phyloP scores from a whole-genome alignment of 2,888 invertebrate genomes.

The Ectobius pallidus region DNA sequence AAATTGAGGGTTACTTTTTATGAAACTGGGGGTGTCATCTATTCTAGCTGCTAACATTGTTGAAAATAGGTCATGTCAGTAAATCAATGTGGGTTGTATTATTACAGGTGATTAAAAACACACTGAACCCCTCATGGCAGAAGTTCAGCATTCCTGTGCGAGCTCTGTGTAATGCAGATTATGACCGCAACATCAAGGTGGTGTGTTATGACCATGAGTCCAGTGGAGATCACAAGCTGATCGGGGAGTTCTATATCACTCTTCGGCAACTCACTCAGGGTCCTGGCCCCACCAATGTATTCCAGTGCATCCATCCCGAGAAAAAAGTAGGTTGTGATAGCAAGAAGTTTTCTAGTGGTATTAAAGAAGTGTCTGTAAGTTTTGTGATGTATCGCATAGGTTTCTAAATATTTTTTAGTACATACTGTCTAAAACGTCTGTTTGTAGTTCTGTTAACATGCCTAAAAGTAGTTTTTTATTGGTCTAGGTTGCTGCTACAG shows the following conservation, averaged over 20 bases:
- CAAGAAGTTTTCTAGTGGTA: no score
- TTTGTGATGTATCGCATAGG: no score
- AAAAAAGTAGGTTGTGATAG: conserved; percentile 47
- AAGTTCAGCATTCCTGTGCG: conserved; percentile 55
- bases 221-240: conserved; percentile 55
- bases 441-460: no score
- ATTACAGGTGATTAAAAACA: conserved; percentile 53
- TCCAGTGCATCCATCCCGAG: conserved; percentile 52
- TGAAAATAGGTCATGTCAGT: no score
- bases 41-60: no score
- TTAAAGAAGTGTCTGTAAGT: no score
- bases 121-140: conserved; percentile 59
- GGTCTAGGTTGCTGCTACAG: no score
- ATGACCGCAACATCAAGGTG: conserved; percentile 57
- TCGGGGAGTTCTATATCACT: conserved; percentile 56
- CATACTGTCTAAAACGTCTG: no score
- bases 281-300: conserved; percentile 50
- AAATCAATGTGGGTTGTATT: background rate
- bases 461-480: no score
- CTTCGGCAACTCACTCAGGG: conserved; percentile 53
- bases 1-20: no score
- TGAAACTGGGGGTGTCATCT: no score
- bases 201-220: conserved; percentile 60
- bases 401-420: no score
- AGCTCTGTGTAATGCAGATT: conserved; percentile 58